A percentile compares a stretch with the other conserved stretches of the same genome.
These are phyloP conservation scores for Leontocebus nigricollis DNA, from an alignment of 2,797 vertebrate species.

Conservation along the genomic window DNA sequence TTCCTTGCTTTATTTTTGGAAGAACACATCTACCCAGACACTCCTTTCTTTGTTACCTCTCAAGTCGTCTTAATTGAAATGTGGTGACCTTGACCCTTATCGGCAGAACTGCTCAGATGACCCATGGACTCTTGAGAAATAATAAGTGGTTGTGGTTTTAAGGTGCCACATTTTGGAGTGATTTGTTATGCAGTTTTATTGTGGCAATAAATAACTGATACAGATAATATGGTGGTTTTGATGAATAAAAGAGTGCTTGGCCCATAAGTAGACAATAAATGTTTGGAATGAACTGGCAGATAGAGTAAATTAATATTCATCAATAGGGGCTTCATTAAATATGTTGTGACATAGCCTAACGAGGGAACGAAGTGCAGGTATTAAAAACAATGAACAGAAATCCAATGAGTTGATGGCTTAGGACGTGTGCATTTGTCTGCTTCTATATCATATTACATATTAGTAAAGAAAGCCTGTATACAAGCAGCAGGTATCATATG, in stretches of 20 bases:
- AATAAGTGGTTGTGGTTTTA: not conserved
- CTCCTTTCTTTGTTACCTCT: not conserved
- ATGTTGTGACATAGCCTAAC: not conserved
- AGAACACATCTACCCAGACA: not conserved
- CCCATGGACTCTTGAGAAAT: not conserved
- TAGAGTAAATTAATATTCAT: not conserved
- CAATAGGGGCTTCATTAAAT: not conserved
- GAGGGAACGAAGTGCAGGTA: not conserved
- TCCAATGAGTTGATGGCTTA: not conserved
- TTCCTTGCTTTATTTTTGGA: constrained; percentile 16
- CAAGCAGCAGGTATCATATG: not conserved
- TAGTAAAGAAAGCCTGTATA: not conserved
- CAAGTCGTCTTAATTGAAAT: not conserved
- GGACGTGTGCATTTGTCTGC: not conserved
- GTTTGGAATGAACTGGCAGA: not conserved
- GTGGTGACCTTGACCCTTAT: not conserved
- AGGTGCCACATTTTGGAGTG: not conserved
- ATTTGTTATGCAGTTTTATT: not conserved
- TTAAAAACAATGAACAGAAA: constrained; percentile 2
- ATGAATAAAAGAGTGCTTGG: not conserved
- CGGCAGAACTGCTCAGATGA: not conserved
- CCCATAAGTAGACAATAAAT: not conserved
- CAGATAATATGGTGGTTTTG: not conserved
- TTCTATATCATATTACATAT: not conserved
- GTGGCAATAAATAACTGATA: not conserved